A percentile compares a stretch with the other conserved stretches of the same genome.
Evolutionary conservation across 2,797 vertebrate species (phyloP).

Genomic region (Leuciscus waleckii): DNA sequence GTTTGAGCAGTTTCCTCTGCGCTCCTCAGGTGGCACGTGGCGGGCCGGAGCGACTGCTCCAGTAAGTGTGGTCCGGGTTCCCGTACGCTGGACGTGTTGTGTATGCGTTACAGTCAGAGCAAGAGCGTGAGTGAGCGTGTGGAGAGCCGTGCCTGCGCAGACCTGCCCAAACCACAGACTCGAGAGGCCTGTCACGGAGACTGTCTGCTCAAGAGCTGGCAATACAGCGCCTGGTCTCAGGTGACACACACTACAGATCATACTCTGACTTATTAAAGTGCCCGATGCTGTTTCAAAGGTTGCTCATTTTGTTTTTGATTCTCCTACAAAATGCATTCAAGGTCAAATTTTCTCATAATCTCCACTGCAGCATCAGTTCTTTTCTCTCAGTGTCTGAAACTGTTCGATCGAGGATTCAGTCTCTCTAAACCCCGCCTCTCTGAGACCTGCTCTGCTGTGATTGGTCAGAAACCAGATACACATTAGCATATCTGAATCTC

Average conservation of each 20-base stretch:
- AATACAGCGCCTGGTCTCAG: conserved; percentile 95
- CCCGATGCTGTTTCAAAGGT: not conserved
- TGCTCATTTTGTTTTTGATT: not conserved
- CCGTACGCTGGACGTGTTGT: conserved; percentile 86
- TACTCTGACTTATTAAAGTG: not conserved
- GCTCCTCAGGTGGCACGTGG: conserved; percentile 83
- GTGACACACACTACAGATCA: conserved; percentile 67
- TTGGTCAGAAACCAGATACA: not conserved
- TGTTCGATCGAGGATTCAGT: not conserved
- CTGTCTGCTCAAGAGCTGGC: conserved; percentile 90
- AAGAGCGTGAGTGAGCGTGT: conserved; percentile 82
- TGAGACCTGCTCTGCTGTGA: not conserved
- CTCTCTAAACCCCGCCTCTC: not conserved
- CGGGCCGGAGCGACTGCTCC: conserved; percentile 91
- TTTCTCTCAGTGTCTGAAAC: not conserved
- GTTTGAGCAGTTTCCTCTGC: not conserved
- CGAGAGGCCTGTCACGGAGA: conserved; percentile 90
- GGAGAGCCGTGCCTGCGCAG: conserved; percentile 81
- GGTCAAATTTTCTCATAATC: not conserved
- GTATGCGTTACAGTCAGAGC: conserved; percentile 87
- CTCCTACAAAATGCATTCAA: not conserved
- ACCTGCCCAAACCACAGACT: conserved; percentile 83
- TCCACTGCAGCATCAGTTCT: not conserved
- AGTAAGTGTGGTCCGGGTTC: conserved; percentile 88
- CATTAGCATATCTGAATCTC: not conserved